Evolutionary conservation across 2,888 invertebrate genomes (phyloP).

Genomic region (Mantis religiosa): DNA sequence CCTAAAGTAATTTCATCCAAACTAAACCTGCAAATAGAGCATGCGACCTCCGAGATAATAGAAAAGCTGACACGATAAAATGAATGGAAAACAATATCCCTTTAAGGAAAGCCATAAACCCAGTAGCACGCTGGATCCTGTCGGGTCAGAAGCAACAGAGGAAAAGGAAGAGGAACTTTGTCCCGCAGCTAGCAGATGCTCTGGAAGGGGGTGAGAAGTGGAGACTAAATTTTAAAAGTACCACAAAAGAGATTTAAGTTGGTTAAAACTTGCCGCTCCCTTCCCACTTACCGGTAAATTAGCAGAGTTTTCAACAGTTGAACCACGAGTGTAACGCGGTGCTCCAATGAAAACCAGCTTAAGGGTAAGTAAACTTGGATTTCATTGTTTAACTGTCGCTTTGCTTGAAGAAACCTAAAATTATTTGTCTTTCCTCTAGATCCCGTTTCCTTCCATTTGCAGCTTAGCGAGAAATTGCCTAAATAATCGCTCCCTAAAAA

Average conservation of each 20-base stretch:
- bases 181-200: background rate
- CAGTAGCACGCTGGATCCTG: background rate
- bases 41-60: background rate
- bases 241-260: background rate
- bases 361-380: background rate
- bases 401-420: background rate
- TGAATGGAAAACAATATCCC: background rate
- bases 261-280: background rate
- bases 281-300: background rate
- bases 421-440: background rate
- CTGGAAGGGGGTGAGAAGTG: background rate
- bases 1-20: background rate
- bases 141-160: background rate
- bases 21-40: background rate
- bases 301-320: background rate
- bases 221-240: background rate
- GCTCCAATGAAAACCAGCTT: background rate
- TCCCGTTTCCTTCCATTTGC: background rate
- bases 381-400: background rate
- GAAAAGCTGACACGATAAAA: background rate
- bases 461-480: background rate
- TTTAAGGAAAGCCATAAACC: background rate
- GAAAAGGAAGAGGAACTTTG: background rate
- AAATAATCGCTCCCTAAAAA: background rate
- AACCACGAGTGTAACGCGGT: background rate